These are phyloP conservation scores for Mantis religiosa DNA, from an alignment of 2,888 invertebrate genomes.

Conservation along the genomic window DNA sequence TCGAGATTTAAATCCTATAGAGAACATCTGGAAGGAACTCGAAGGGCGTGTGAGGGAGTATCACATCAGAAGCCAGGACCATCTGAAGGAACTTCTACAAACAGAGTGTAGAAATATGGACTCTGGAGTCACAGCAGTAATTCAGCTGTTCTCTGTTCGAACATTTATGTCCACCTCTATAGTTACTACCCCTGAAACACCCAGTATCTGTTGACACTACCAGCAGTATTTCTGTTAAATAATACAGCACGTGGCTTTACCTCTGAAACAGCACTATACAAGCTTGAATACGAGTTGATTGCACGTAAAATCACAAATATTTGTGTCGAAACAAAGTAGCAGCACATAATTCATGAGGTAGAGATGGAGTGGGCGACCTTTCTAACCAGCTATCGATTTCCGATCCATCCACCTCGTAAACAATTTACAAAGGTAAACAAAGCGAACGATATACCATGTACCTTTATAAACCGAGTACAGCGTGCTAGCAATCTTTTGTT, in stretches of 20 bases:
- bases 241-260: neutral
- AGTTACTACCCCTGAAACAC: no score
- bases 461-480: neutral
- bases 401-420: neutral
- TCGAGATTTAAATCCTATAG: no score
- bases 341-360: neutral
- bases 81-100: no score
- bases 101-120: no score
- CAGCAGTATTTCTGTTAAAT: neutral
- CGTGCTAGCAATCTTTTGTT: neutral
- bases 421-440: neutral
- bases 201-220: neutral
- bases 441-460: neutral
- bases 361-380: neutral
- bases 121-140: no score
- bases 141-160: no score
- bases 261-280: neutral
- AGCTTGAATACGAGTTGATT: neutral
- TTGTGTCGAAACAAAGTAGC: neutral
- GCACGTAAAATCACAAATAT: neutral
- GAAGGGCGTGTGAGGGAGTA: no score
- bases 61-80: no score
- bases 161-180: no score
- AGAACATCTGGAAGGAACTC: no score
- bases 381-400: neutral